Evolutionary conservation across 2,888 invertebrate genomes (phyloP), one percentile per base, ranked within the genome.

Genomic region (Ligdia adustata): DNA sequence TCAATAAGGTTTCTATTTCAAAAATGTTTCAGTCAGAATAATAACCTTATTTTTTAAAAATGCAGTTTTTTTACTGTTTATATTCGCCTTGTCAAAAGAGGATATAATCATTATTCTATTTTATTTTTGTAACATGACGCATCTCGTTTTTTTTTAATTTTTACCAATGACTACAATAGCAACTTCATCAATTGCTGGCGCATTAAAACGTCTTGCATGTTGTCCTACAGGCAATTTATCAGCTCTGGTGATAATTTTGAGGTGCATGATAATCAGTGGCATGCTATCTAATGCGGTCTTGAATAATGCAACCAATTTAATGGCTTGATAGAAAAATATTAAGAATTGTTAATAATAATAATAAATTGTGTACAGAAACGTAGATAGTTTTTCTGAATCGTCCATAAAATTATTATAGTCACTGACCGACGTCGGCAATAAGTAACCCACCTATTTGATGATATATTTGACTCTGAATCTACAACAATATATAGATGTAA

Each of bases 241-340:
- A n/a, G 69, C 68, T 62, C 57, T 60, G 38, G 69, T 69, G 0
- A 66, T 57, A 62, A 69, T 57, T 55, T 66, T 69, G 52, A 66
- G 61, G 48, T 52, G n/a, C n/a, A n/a, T n/a, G n/a, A n/a, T 55
- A 58, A 68, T 65, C 0, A 54, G 61, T 63, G 63, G 64, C 65
- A 67, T 65, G 11, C 16, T 52, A 28, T 69, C 67, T 12, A 69
- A 6, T 2, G 67, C 65, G 22, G 40, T 62, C 47, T 27, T 64
- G 13, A 65, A 64, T 6, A 64, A 52, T 51, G 2, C 9, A 53
- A 65, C 12, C 26, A 63, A 67, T 48, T 62, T 5, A 39, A 63
- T 59, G 11, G 57, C 44, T 49, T 57, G 7, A 18, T 18, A 6
- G 6, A 18, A 6, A 4, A 18, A 18, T 18, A 6, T 18, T 18